Conservation (phyloP, 2,888 invertebrate genomes). For the Cecidostiba fungosa region DNA sequence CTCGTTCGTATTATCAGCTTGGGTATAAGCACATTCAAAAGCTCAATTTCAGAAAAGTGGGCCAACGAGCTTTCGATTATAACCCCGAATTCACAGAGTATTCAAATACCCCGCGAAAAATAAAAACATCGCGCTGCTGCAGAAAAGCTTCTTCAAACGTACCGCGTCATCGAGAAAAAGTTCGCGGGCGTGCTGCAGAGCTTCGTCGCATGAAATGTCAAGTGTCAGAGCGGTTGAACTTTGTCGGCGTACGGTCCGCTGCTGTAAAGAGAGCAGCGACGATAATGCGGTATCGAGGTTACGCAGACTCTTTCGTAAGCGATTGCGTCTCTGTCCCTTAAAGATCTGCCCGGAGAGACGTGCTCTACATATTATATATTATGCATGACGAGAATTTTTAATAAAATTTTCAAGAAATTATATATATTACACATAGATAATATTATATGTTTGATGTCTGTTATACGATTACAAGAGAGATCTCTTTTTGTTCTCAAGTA, state of each 20-base stretch:
- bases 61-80: not conserved
- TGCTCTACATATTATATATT: slow-evolving; percentile 2
- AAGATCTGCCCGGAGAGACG: slow-evolving; percentile 9
- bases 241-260: not conserved
- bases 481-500: not conserved
- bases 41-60: not conserved
- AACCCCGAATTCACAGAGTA: not conserved
- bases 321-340: slow-evolving; percentile 32
- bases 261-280: not conserved
- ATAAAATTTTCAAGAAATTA: not conserved
- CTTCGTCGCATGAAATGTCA: slow-evolving; percentile 29
- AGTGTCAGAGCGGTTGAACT: slow-evolving; percentile 42
- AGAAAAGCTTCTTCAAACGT: not conserved
- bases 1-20: not conserved
- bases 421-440: too few relatives aligned
- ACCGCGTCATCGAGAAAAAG: not conserved
- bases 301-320: slow-evolving; percentile 48
- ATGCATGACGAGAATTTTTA: not conserved
- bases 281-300: slow-evolving; percentile 45
- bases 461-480: not conserved
- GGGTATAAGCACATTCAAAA: not conserved
- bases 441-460: too few relatives aligned
- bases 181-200: not conserved
- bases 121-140: not conserved
- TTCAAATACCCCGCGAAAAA: not conserved